A percentile compares a stretch with the other conserved stretches of the same genome.
These are phyloP conservation scores for Drosophila asahinai DNA, from an alignment of 1,140 invertebrate species.

Conservation along the genomic window DNA sequence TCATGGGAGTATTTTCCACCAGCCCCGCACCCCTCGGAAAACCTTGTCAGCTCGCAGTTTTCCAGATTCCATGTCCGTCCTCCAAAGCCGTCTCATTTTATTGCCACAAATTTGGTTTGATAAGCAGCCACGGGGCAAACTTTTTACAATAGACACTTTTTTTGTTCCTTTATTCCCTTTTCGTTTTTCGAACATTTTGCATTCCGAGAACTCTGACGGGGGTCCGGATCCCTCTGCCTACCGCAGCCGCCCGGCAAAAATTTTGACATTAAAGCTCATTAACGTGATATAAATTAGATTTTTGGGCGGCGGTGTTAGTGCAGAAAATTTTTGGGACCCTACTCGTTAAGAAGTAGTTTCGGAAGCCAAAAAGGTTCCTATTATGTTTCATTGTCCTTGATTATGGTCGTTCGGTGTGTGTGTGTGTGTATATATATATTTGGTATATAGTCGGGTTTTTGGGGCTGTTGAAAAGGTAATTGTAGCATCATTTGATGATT, in stretches of 20 bases:
- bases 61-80: slow-evolving; percentile 14
- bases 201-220: neutral
- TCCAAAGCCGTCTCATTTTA: slow-evolving; percentile 67
- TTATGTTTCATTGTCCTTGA: slow-evolving; percentile 38
- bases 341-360: slow-evolving; percentile 43
- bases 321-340: slow-evolving; percentile 59
- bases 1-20: slow-evolving; percentile 42
- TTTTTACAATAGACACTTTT: slow-evolving; percentile 75
- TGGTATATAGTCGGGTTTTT: neutral
- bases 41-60: slow-evolving; percentile 9
- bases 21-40: neutral
- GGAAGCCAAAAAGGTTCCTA: slow-evolving; percentile 21
- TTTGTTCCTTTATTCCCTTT: neutral
- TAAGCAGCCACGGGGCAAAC: slow-evolving; percentile 65
- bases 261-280: slow-evolving; percentile 80
- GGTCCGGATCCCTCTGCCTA: slow-evolving; percentile 11
- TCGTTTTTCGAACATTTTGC: slow-evolving; percentile 40
- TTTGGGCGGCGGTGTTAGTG: slow-evolving; percentile 63
- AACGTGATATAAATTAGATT: slow-evolving; percentile 84
- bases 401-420: slow-evolving; percentile 11
- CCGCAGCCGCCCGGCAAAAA: slow-evolving; percentile 32
- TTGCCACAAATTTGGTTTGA: slow-evolving; percentile 80
- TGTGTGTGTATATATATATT: neutral
- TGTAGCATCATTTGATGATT: slow-evolving; percentile 48
- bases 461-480: slow-evolving; percentile 28